phyloP scores from a whole-genome alignment of 1,140 invertebrate genomes.

The Brachionus asplanchnoidis region DNA sequence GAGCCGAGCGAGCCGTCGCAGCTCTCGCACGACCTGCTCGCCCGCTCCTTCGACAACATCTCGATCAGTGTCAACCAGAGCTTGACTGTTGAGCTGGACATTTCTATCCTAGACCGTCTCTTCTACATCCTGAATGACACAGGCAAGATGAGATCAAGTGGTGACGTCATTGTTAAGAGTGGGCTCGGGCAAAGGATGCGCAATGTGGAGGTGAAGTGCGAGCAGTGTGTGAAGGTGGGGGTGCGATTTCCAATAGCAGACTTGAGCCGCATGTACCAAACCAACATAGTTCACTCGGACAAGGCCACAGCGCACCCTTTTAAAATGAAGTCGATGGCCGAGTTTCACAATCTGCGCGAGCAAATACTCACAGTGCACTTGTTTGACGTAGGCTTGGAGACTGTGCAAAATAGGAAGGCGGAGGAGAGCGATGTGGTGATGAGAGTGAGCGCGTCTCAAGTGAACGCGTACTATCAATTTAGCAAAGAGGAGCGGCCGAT shows the following conservation, averaged over 20 bases:
- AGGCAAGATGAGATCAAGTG: background rate
- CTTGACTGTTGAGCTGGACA: background rate
- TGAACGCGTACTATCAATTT: conserved; percentile 33
- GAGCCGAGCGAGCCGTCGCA: background rate
- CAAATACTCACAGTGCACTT: conserved; percentile 21
- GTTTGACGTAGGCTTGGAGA: conserved; percentile 5
- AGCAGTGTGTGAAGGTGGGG: background rate
- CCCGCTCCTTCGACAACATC: background rate
- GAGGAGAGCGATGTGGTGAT: background rate
- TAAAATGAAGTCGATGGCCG: background rate
- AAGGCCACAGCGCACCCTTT: background rate
- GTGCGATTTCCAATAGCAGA: conserved; percentile 28
- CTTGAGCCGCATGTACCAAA: background rate
- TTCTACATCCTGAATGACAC: conserved; percentile 15
- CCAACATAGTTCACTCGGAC: background rate
- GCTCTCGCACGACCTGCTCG: background rate
- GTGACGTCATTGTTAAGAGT: background rate
- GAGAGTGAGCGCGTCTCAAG: background rate
- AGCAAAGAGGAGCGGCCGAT: conserved; percentile 7
- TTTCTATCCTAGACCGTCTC: conserved; percentile 20
- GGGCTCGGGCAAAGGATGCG: background rate
- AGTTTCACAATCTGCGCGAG: background rate
- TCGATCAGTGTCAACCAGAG: background rate
- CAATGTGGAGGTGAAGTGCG: conserved; percentile 28
- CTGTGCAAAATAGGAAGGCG: background rate